Conservation (phyloP, 2,888 invertebrate genomes). For the Caenorhabditis auriculariae region DNA sequence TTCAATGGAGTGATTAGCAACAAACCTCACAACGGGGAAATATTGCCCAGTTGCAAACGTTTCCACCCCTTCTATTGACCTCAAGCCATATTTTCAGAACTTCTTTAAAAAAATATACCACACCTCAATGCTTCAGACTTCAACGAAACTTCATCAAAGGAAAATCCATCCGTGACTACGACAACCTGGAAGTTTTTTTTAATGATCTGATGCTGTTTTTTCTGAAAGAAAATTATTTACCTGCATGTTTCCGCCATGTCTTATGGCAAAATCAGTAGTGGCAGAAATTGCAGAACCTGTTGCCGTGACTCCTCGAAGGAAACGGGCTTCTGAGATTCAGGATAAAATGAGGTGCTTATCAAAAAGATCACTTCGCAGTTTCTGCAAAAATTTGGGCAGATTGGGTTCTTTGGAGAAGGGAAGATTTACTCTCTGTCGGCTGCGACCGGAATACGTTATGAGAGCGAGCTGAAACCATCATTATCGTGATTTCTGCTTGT, state of each 20-base stretch:
- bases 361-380: slow-evolving; percentile 33
- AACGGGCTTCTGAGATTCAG: slow-evolving; percentile 36
- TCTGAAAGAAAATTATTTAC: too few relatives aligned
- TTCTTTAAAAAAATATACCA: neutral
- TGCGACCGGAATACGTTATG: slow-evolving; percentile 35
- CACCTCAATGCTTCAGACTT: slow-evolving; percentile 36
- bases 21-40: slow-evolving; percentile 35
- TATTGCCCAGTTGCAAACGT: slow-evolving; percentile 32
- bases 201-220: slow-evolving; percentile 2
- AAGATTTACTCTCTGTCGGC: slow-evolving; percentile 35
- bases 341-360: too few relatives aligned
- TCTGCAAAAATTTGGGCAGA: slow-evolving; percentile 19
- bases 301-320: slow-evolving; percentile 46
- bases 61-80: slow-evolving; percentile 16
- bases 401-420: slow-evolving; percentile 26
- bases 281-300: slow-evolving; percentile 43
- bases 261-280: slow-evolving; percentile 28
- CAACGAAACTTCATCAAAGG: slow-evolving; percentile 40
- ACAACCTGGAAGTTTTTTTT: slow-evolving; percentile 32
- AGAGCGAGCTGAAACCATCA: slow-evolving; percentile 25
- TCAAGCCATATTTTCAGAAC: too few relatives aligned
- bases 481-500: neutral
- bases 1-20: neutral
- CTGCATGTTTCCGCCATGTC: slow-evolving; percentile 16
- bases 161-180: slow-evolving; percentile 54